Evolutionary conservation across 2,113 vertebrate species (phyloP), one percentile per base, ranked within the genome.

Genomic region (Hippopotamus amphibius): DNA sequence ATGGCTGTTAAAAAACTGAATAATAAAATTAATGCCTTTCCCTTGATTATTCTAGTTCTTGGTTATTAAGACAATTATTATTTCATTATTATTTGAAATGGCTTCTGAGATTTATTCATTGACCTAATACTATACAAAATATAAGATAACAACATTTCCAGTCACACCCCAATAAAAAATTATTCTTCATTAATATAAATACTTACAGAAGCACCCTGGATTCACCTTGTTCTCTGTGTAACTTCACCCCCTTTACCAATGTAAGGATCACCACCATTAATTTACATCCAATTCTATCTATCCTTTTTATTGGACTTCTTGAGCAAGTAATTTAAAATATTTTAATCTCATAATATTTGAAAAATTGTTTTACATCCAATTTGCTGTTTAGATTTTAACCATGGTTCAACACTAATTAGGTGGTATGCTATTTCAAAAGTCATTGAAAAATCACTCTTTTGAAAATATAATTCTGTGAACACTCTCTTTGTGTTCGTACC

Each of bases 391-490:
- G 83, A 66, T 91, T 80, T 86, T 95, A 55, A 50, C 7, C 16
- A 80, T 41, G 37, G 82, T n/a, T 66, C 33, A 85, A 92, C 19
- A 89, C 10, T 93, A 77, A 82, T 86, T 88, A 53, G 12, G n/a
- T 65, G 2, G 0, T 33, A 71, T 74, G 0, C 19, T 92, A 3
- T 84, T 71, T 96, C 15, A 57, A 79, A 97, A 92, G 21, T 13
- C 0, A 7, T 15, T 81, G 95, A 90, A 96, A 96, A 97, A 96
- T 81, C 1, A 66, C 5, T 37, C 63, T 83, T 96, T 96, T 82
- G 30, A 53, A 59, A 97, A 93, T 61, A 48, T 80, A 55, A 79
- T 65, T 92, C 6, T 48, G 11, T 71, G 8, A 93, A 6, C 59
- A 46, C 3, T 10, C 7, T 84, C 57, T 97, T 63, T 69, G 48